phyloP scores from a whole-genome alignment of 35 echinoderm and acorn worm genomes.

The Chiridota heheva region DNA sequence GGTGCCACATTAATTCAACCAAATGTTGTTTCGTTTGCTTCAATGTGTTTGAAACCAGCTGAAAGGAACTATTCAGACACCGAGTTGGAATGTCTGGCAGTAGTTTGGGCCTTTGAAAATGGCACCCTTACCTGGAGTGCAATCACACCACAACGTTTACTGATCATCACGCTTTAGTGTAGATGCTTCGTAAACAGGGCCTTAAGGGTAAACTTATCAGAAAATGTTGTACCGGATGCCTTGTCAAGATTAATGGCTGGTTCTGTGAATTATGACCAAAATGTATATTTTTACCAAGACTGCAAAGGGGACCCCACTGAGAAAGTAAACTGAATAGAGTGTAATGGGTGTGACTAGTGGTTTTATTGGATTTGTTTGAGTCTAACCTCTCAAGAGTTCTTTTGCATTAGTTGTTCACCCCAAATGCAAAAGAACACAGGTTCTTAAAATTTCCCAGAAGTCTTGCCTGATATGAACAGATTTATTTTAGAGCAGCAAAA shows the following conservation, averaged over 20 bases:
- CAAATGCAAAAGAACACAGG: too few relatives aligned
- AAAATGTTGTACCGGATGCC: constrained; percentile 40
- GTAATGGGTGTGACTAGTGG: constrained; percentile 20
- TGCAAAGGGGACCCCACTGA: constrained; percentile 26
- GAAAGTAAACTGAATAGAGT: not conserved
- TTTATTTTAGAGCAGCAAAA: too few relatives aligned
- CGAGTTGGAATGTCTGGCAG: constrained; percentile 36
- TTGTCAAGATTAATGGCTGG: constrained; percentile 7
- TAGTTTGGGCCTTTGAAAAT: constrained; percentile 42
- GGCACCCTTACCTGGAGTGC: not conserved
- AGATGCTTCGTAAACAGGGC: constrained; percentile 1
- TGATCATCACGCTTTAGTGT: constrained; percentile 31
- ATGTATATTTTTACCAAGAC: constrained; percentile 24
- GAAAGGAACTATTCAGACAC: constrained; percentile 24
- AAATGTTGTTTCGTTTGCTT: constrained; percentile 29
- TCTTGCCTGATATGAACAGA: too few relatives aligned
- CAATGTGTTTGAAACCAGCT: not conserved
- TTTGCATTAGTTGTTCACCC: too few relatives aligned
- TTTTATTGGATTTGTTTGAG: constrained; percentile 17
- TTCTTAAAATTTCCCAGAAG: too few relatives aligned
- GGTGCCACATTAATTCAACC: constrained; percentile 17
- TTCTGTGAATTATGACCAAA: constrained; percentile 24
- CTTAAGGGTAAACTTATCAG: constrained; percentile 26
- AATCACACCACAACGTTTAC: not conserved
- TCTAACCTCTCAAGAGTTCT: too few relatives aligned